phyloP scores from a whole-genome alignment of 2,888 invertebrate species.

The Drosophila vallismaia region DNA sequence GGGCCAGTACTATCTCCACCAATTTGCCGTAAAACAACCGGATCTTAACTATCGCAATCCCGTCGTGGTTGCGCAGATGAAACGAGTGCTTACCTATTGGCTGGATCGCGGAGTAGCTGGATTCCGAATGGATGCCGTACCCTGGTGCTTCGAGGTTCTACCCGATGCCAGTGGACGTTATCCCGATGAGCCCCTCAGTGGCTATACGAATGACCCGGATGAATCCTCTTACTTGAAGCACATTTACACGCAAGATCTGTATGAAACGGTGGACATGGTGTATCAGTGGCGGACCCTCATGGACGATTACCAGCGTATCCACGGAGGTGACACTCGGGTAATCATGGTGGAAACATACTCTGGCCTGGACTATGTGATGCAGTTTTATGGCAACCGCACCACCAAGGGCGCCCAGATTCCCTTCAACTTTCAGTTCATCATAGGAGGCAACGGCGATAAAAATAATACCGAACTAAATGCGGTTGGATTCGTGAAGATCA shows the following conservation, averaged over 20 bases:
- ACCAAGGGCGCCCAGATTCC: conserved; percentile 86
- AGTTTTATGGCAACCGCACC: conserved; percentile 86
- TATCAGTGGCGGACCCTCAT: conserved; percentile 87
- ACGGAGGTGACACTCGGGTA: conserved; percentile 84
- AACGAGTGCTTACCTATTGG: conserved; percentile 90
- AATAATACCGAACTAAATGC: conserved; percentile 82
- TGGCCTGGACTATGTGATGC: conserved; percentile 84
- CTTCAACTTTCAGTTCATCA: conserved; percentile 88
- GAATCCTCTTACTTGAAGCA: conserved; percentile 86
- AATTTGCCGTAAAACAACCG: conserved; percentile 89
- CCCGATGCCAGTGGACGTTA: conserved; percentile 85
- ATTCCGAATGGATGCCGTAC: conserved; percentile 92
- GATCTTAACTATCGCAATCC: conserved; percentile 90
- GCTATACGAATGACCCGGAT: conserved; percentile 83
- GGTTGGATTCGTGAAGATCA: conserved; percentile 84
- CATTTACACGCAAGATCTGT: conserved; percentile 87
- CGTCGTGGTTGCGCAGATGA: conserved; percentile 86
- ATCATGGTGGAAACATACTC: conserved; percentile 88
- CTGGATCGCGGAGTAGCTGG: conserved; percentile 93
- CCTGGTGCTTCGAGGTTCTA: conserved; percentile 83
- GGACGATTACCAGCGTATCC: conserved; percentile 85
- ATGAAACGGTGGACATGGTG: conserved; percentile 88
- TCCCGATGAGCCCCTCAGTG: conserved; percentile 86
- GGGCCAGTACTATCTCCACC: conserved; percentile 90
- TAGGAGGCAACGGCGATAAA: conserved; percentile 85